phyloP scores from a whole-genome alignment of 2,113 vertebrate species.

The Thoracochromis brauschi region DNA sequence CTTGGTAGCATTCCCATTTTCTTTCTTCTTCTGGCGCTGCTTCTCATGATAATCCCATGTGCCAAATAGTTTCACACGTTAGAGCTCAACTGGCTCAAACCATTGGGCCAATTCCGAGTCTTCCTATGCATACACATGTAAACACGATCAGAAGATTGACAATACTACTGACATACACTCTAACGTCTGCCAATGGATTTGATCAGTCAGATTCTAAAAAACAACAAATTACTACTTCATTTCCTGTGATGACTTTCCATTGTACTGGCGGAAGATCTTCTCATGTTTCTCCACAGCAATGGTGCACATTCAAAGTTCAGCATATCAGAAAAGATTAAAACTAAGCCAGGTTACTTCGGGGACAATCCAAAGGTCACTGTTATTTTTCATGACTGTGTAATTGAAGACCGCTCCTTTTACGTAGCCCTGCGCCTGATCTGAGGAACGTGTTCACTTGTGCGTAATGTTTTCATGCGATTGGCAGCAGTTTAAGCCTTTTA shows the following conservation, averaged over 20 bases:
- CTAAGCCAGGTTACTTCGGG: background rate
- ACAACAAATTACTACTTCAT: slow-evolving; percentile 11
- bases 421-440: background rate
- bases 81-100: slow-evolving; percentile 6
- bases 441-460: background rate
- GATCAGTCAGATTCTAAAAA: background rate
- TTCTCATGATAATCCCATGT: background rate
- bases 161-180: background rate
- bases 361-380: slow-evolving; percentile 14
- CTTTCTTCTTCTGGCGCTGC: background rate
- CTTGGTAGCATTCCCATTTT: slow-evolving; percentile 4
- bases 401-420: background rate
- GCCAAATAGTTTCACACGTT: slow-evolving; percentile 33
- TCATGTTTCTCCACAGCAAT: background rate
- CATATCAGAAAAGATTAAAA: background rate
- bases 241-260: background rate
- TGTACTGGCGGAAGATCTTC: background rate
- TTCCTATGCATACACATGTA: slow-evolving; percentile 3
- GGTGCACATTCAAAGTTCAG: background rate
- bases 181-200: background rate
- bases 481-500: background rate
- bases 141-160: background rate
- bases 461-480: background rate
- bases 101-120: background rate
- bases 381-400: slow-evolving; percentile 26